phyloP scores from a whole-genome alignment of 53 echinoderm and acorn worm species.

The Patiria pectinifera region DNA sequence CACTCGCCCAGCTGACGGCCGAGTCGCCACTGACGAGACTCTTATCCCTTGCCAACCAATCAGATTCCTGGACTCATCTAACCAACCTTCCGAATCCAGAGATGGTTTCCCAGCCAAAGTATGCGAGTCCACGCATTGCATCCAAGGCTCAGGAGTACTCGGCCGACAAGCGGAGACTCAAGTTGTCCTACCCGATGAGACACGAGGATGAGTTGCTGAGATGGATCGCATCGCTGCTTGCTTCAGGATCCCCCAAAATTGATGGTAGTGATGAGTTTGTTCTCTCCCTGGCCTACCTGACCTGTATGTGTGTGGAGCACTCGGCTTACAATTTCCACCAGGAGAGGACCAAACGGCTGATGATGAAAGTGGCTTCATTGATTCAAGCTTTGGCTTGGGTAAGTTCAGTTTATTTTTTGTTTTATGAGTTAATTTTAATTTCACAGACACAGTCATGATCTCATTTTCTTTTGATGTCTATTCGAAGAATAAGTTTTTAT shows the following conservation, averaged over 20 bases:
- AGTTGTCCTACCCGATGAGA: conserved; percentile 68
- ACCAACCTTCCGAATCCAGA: neutral
- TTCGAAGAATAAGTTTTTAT: too few species aligned
- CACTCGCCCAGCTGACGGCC: conserved; percentile 37
- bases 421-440: neutral
- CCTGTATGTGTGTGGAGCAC: conserved; percentile 83
- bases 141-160: conserved; percentile 79
- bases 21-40: conserved; percentile 59
- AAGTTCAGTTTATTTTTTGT: conserved; percentile 49
- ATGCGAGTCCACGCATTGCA: conserved; percentile 11
- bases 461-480: too few species aligned
- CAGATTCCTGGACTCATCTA: neutral
- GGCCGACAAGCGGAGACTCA: conserved; percentile 69
- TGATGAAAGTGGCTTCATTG: conserved; percentile 81
- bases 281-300: conserved; percentile 72
- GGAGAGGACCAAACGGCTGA: conserved; percentile 70
- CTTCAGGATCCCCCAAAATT: conserved; percentile 28
- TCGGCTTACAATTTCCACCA: conserved; percentile 83
- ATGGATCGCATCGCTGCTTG: conserved; percentile 65
- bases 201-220: conserved; percentile 80
- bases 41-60: neutral
- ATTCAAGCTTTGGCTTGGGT: conserved; percentile 92
- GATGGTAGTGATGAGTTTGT: conserved; percentile 34
- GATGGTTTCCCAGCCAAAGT: neutral
- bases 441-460: too few species aligned